Evolutionary conservation across 2,797 vertebrate genomes (phyloP), one percentile per base, ranked within the genome.

Genomic region (Oreochromis grahami): DNA sequence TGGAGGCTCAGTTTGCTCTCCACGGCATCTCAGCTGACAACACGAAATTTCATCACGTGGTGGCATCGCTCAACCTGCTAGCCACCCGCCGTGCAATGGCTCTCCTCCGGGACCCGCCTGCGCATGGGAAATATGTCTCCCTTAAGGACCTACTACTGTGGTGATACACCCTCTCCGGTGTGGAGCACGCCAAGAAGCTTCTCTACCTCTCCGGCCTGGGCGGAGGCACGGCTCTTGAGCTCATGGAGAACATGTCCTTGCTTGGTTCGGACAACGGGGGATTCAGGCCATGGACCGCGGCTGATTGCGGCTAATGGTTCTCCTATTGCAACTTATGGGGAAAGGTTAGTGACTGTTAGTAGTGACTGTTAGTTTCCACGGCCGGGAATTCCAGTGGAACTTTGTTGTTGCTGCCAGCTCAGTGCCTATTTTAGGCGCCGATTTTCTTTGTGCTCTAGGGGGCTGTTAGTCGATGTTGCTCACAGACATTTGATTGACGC

Each of bases 11-110:
- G 52, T 53, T 53, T 53, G 12, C 21, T 53, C 52, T 24, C 52
- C 21, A 24, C 12, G 1, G 52, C 12, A 53, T 14, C 52, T 24
- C 21, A 0, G 52, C 21, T 53, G 52, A 53, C 1, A 2, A 53
- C 12, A 53, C 6, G 0, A 53, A 24, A 53, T 53, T 53, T 7
- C 12, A 53, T 53, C 2, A 24, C 24, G 24, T 24, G 24, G 52
- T 53, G 21, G 52, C 21, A 24, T 53, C 1, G 1, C 21, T 53
- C 4, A 2, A 53, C 12, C 52, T 0, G 12, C 21, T 53, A 24
- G 52, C 21, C 21, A 53, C 21, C 21, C 0, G 6, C 52, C 12
- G 4, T 14, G 52, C 52, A 53, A 53, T 53, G 12, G 21, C 2
- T 53, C 21, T 53, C 6, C 12, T 52, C 51, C 3, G 1, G 10